Conservation (phyloP, 2,888 invertebrate genomes). For the Hypercompe scribonia region DNA sequence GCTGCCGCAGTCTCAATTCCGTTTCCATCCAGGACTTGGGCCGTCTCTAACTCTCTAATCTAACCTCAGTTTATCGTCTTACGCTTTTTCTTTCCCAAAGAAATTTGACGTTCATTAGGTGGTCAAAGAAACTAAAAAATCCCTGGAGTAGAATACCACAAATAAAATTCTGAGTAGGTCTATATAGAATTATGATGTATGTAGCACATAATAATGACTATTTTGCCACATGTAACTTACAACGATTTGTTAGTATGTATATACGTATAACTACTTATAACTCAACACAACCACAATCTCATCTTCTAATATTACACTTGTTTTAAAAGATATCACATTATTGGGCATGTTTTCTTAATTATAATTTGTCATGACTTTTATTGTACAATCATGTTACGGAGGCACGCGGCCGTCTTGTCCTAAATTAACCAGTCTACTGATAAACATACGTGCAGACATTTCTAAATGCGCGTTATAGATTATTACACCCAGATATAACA, state of each 20-base stretch:
- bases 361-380: background rate
- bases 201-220: background rate
- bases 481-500: background rate
- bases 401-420: too few species aligned
- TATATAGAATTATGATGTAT: background rate
- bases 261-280: background rate
- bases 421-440: too few species aligned
- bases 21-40: too few species aligned
- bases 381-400: too few species aligned
- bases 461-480: too few species aligned
- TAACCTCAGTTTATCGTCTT: too few species aligned
- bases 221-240: background rate
- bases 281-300: background rate
- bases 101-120: background rate
- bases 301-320: background rate
- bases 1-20: too few species aligned
- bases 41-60: too few species aligned
- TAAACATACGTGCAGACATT: too few species aligned
- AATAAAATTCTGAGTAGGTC: background rate
- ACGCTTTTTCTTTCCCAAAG: background rate
- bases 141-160: too few species aligned
- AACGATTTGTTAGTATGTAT: background rate
- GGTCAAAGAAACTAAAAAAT: background rate
- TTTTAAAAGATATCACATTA: background rate
- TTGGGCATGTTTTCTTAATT: background rate